Evolutionary conservation across 2,797 vertebrate species (phyloP).

Genomic region (Nasua narica): DNA sequence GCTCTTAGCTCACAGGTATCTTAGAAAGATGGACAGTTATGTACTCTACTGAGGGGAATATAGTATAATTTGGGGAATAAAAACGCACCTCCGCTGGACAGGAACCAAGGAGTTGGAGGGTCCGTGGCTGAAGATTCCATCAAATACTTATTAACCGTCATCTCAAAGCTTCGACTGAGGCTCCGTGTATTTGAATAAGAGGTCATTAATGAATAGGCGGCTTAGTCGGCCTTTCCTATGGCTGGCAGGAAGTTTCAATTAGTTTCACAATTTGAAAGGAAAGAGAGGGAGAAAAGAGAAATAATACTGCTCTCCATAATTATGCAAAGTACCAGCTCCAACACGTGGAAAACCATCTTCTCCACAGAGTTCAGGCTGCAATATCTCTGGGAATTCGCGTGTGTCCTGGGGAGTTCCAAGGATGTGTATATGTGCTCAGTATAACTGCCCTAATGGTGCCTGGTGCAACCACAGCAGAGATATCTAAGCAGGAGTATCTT

Average conservation of each 20-base stretch:
- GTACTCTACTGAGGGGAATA: not conserved
- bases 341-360: not conserved
- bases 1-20: not conserved
- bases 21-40: not conserved
- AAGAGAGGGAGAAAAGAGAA: not conserved
- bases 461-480: not conserved
- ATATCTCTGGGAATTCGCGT: not conserved
- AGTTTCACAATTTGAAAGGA: not conserved
- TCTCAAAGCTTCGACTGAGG: not conserved
- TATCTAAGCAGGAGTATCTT: not conserved
- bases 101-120: not conserved
- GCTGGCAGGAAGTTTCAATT: not conserved
- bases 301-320: not conserved
- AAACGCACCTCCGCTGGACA: not conserved
- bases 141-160: conserved; percentile 27
- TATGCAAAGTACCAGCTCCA: not conserved
- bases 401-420: not conserved
- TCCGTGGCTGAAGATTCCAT: conserved; percentile 21
- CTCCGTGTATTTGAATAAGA: not conserved
- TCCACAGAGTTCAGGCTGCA: not conserved
- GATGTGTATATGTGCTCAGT: not conserved
- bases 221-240: not conserved
- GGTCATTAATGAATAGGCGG: not conserved
- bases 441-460: not conserved
- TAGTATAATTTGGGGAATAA: not conserved